These are phyloP conservation scores for Strix aluco DNA, from an alignment of 2,113 vertebrate genomes.

Conservation along the genomic window DNA sequence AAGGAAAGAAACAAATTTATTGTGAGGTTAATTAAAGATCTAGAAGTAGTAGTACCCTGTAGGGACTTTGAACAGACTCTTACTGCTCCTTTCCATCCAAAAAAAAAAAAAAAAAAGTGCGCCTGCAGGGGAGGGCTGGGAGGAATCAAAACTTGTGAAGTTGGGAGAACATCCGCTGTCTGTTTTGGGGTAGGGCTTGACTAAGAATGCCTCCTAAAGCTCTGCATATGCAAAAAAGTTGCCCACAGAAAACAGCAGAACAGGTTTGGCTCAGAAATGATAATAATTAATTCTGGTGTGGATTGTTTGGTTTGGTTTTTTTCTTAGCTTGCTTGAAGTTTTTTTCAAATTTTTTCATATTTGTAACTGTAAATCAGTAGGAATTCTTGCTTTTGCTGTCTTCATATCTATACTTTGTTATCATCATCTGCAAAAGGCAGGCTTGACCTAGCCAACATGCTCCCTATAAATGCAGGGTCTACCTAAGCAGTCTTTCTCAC, in stretches of 20 bases:
- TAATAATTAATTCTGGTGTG: not conserved
- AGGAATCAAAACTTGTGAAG: not conserved
- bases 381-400: not conserved
- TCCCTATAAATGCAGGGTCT: not conserved
- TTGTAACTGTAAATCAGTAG: not conserved
- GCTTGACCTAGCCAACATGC: not conserved
- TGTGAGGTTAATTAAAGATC: not conserved
- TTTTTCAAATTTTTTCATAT: not conserved
- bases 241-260: not conserved
- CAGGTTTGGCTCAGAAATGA: not conserved
- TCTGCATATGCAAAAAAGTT: not conserved
- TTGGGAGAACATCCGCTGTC: not conserved
- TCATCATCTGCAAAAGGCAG: not conserved
- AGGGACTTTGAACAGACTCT: not conserved
- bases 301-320: rapidly evolving
- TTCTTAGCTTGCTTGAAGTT: not conserved
- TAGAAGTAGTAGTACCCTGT: not conserved
- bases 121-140: not conserved
- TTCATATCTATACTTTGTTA: not conserved
- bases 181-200: not conserved
- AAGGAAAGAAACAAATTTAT: not conserved
- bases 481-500: not conserved
- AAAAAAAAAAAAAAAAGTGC: not conserved
- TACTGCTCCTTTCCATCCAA: not conserved
- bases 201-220: not conserved